These are phyloP conservation scores for Lampris megalopsis DNA, from an alignment of 2,113 vertebrate species.

Conservation along the genomic window DNA sequence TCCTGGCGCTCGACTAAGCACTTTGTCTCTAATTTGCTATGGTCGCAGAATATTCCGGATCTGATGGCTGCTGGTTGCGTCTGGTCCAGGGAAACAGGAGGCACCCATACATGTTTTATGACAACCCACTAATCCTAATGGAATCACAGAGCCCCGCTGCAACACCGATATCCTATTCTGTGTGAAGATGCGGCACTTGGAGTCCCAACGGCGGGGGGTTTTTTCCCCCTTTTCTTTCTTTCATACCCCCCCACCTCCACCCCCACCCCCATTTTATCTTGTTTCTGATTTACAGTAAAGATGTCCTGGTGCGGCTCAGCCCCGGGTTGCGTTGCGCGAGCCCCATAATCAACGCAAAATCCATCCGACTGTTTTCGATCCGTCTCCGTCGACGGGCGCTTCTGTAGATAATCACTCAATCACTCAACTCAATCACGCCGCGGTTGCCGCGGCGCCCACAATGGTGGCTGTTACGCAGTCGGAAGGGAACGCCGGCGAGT, in stretches of 20 bases:
- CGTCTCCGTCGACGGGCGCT: slow-evolving; percentile 37
- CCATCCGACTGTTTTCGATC: slow-evolving; percentile 39
- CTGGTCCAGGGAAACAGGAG: slow-evolving; percentile 49
- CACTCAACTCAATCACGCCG: too few relatives aligned
- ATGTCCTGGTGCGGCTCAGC: slow-evolving; percentile 2
- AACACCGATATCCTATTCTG: slow-evolving; percentile 15
- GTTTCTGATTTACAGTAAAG: slow-evolving; percentile 26
- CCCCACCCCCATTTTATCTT: neutral
- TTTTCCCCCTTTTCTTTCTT: too few relatives aligned
- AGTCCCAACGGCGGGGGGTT: neutral
- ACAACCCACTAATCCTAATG: slow-evolving; percentile 43
- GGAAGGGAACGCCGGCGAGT: slow-evolving; percentile 25
- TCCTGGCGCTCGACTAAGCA: slow-evolving; percentile 57
- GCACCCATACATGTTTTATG: slow-evolving; percentile 57
- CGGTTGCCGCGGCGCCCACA: too few relatives aligned
- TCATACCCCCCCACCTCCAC: too few relatives aligned
- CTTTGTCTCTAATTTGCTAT: slow-evolving; percentile 61
- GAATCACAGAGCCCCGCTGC: slow-evolving; percentile 11
- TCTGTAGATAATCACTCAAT: slow-evolving; percentile 17
- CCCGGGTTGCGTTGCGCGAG: slow-evolving; percentile 24
- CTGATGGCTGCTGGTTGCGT: slow-evolving; percentile 36
- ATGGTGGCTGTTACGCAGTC: neutral
- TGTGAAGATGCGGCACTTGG: neutral
- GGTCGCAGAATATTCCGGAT: slow-evolving; percentile 55
- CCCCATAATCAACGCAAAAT: slow-evolving; percentile 46